Percentiles rank a stretch among this genome's conserved stretches.
phyloP scores from a whole-genome alignment of 2,888 invertebrate species.

The Tetranychus truncatus region DNA sequence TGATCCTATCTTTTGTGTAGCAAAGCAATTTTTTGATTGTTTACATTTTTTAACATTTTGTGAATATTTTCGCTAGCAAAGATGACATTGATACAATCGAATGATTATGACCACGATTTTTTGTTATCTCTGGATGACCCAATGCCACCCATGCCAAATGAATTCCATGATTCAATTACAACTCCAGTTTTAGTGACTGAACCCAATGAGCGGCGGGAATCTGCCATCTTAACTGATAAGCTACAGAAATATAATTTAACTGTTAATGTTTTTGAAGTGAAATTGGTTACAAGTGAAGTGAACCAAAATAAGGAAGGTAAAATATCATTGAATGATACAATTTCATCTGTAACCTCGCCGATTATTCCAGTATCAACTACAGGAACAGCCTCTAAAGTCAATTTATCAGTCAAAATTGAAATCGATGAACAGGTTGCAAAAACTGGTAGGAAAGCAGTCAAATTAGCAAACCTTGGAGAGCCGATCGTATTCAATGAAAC shows the following conservation, averaged over 20 bases:
- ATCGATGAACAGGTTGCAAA: background rate
- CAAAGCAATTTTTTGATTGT: background rate
- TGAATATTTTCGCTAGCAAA: background rate
- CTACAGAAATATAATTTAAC: background rate
- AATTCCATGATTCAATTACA: background rate
- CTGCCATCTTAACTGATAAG: background rate
- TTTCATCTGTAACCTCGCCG: background rate
- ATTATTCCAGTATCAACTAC: background rate
- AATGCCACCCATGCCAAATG: background rate
- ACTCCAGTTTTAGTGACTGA: background rate
- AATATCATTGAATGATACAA: background rate
- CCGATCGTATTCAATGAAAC: background rate
- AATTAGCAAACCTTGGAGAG: background rate
- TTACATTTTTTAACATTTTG: background rate
- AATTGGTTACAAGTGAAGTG: background rate
- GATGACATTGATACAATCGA: background rate
- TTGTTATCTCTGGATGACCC: background rate
- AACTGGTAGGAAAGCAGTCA: background rate
- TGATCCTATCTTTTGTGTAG: background rate
- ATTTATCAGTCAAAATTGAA: background rate
- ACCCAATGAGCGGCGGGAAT: background rate
- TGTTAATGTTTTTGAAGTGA: background rate
- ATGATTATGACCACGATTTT: background rate
- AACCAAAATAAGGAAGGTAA: too few species aligned
- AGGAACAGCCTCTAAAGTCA: background rate